Conservation (phyloP, 2,113 vertebrate genomes). For the Pachycephala philippinensis region DNA sequence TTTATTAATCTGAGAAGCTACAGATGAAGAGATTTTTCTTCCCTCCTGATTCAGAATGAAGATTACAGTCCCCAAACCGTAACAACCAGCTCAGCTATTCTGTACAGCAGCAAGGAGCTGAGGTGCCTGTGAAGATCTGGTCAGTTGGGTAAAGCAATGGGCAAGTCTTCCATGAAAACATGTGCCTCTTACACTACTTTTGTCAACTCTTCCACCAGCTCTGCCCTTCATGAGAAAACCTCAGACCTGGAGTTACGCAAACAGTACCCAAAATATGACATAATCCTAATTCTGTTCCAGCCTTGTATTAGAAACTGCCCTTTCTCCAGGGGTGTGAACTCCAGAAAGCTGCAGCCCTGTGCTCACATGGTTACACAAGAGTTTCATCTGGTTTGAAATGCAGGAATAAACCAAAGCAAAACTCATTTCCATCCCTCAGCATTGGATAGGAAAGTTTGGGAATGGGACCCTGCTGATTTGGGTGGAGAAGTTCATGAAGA, state of each 20-base stretch:
- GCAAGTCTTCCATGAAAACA: background rate
- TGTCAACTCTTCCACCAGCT: background rate
- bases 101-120: background rate
- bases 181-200: background rate
- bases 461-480: background rate
- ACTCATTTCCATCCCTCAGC: background rate
- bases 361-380: background rate
- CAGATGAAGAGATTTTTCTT: background rate
- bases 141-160: background rate
- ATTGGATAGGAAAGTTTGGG: background rate
- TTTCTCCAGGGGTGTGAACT: background rate
- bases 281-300: background rate
- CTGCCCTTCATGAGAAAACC: background rate
- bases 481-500: background rate
- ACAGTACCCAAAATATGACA: background rate
- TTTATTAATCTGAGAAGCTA: background rate
- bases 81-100: background rate
- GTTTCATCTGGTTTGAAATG: background rate
- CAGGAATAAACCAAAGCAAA: background rate
- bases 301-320: background rate
- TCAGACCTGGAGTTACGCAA: background rate
- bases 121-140: background rate
- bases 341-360: background rate
- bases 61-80: background rate
- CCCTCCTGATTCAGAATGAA: background rate